phyloP scores from a whole-genome alignment of 2,888 invertebrate species.

The Onthophagus sagittarius region DNA sequence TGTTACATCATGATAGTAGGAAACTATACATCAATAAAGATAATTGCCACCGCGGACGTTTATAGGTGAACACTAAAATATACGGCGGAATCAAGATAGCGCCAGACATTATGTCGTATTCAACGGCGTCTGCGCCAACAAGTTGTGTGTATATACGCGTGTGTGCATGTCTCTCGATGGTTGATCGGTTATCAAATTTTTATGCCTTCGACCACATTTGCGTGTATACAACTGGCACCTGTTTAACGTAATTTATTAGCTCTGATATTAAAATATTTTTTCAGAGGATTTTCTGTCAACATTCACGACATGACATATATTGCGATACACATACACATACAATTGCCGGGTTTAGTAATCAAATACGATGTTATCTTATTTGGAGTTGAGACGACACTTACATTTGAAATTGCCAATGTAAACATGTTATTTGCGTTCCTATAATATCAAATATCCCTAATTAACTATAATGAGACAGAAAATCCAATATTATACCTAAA shows the following conservation, averaged over 20 bases:
- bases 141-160: not conserved
- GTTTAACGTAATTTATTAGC: slow-evolving; percentile 4
- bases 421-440: not conserved
- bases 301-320: not conserved
- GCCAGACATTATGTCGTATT: not conserved
- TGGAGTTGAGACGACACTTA: not conserved
- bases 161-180: slow-evolving; percentile 1
- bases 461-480: not conserved
- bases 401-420: not conserved
- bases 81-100: not conserved
- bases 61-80: slow-evolving; percentile 11
- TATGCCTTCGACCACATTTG: not conserved
- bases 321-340: not conserved
- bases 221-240: slow-evolving; percentile 3
- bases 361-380: not conserved
- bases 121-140: not conserved
- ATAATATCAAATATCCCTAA: not conserved
- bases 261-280: slow-evolving; percentile 6
- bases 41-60: slow-evolving; percentile 28
- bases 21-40: slow-evolving; percentile 23
- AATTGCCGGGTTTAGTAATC: not conserved
- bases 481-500: too few species aligned
- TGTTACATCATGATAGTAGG: slow-evolving; percentile 19
- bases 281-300: slow-evolving; percentile 6
- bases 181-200: slow-evolving; percentile 5